Conservation (phyloP, 2,888 invertebrate species). For the Leistus spinibarbis region DNA sequence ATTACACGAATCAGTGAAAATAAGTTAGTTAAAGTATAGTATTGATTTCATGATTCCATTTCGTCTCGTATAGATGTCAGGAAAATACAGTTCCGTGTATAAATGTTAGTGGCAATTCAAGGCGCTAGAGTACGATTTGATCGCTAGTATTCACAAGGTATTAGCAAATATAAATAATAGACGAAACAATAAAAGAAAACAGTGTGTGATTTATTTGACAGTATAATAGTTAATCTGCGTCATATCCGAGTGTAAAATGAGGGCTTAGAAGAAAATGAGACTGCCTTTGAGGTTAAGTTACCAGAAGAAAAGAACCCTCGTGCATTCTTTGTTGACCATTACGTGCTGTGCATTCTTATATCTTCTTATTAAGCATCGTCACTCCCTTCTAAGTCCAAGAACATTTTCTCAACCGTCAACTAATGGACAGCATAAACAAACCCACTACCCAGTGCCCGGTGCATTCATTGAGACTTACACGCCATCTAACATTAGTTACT, state of each 20-base stretch:
- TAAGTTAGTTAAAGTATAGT: neutral
- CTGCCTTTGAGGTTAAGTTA: constrained; percentile 32
- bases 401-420: neutral
- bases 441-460: constrained; percentile 45
- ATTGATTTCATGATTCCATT: neutral
- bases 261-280: constrained; percentile 25
- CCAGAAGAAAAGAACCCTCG: constrained; percentile 42
- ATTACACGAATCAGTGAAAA: neutral
- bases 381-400: constrained; percentile 40
- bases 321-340: constrained; percentile 42
- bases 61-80: neutral
- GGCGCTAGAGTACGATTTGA: neutral
- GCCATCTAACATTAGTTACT: constrained; percentile 61
- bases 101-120: neutral
- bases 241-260: constrained; percentile 9
- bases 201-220: neutral
- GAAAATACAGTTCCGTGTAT: neutral
- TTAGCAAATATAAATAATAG: neutral
- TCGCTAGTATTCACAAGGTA: neutral
- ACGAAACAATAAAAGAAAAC: neutral
- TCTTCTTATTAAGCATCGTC: constrained; percentile 44
- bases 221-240: neutral
- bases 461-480: constrained; percentile 47
- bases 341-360: constrained; percentile 45
- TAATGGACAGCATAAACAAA: neutral